Evolutionary conservation across 2,888 invertebrate species (phyloP).

Genomic region (Drosophila rubida): DNA sequence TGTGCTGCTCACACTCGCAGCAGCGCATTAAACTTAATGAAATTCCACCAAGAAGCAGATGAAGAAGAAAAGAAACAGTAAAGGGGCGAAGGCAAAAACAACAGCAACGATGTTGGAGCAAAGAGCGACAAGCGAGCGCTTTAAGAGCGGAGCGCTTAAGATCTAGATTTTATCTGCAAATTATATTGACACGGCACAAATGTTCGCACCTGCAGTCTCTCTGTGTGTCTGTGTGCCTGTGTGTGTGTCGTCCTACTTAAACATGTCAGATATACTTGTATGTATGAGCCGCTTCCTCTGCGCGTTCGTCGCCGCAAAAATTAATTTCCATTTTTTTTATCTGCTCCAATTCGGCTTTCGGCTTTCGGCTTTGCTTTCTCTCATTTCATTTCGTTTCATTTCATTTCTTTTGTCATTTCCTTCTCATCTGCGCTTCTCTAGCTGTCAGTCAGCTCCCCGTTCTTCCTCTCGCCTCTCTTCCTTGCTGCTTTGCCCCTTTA

Average conservation of each 20-base stretch:
- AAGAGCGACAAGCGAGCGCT: constrained; percentile 2
- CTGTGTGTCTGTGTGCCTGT: constrained; percentile 10
- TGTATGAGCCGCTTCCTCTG: neutral
- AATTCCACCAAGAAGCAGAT: constrained; percentile 44
- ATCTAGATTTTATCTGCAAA: constrained; percentile 66
- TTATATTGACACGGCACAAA: constrained; percentile 70
- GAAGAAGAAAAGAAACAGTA: constrained; percentile 11
- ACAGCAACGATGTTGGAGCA: constrained; percentile 19
- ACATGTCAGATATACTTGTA: constrained; percentile 5
- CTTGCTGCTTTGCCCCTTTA: constrained; percentile 33
- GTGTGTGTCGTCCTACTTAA: constrained; percentile 22
- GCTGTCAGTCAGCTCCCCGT: constrained; percentile 30
- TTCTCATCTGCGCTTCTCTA: constrained; percentile 35
- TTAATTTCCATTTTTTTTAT: constrained; percentile 74
- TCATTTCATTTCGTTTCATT: constrained; percentile 53
- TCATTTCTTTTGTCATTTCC: constrained; percentile 60
- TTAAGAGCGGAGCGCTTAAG: neutral
- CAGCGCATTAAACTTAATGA: constrained; percentile 71
- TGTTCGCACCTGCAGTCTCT: constrained; percentile 44
- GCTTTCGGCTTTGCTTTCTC: constrained; percentile 50
- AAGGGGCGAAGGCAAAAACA: constrained; percentile 23
- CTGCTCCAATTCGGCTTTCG: constrained; percentile 42
- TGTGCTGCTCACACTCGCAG: constrained; percentile 9
- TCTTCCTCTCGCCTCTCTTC: neutral
- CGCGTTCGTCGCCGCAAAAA: constrained; percentile 65